Conservation (phyloP, 30 jellyfish, hydroid and myxozoan species). For the Chironex yamaguchii region DNA sequence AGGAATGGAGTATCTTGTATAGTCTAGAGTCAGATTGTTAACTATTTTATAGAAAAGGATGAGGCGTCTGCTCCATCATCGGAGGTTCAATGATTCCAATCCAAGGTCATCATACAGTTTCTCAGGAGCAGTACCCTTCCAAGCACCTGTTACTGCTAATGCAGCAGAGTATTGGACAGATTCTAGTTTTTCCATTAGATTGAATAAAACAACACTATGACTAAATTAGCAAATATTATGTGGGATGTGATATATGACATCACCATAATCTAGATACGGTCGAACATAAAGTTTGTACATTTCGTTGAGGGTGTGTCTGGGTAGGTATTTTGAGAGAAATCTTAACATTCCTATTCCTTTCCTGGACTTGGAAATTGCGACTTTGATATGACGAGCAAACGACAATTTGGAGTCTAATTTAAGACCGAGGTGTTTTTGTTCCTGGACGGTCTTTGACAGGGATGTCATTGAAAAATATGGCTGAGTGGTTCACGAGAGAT, state of each 20-base stretch:
- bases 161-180: constrained; percentile 42
- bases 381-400: constrained; percentile 16
- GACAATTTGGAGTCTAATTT: constrained; percentile 43
- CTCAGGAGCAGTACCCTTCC: constrained; percentile 51
- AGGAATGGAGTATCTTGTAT: constrained; percentile 21
- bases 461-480: constrained; percentile 2
- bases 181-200: constrained; percentile 46
- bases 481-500: constrained; percentile 13
- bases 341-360: constrained; percentile 51
- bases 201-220: not conserved
- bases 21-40: not conserved
- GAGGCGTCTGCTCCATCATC: constrained; percentile 8
- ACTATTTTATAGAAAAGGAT: not conserved
- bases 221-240: constrained; percentile 12
- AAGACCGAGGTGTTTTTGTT: constrained; percentile 56
- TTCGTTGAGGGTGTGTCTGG: constrained; percentile 56
- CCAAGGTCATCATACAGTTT: constrained; percentile 7
- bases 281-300: constrained; percentile 58
- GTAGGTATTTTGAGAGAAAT: constrained; percentile 50
- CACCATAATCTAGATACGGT: too few species aligned
- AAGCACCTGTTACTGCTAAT: constrained; percentile 31
- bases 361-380: constrained; percentile 41
- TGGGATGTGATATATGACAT: not conserved
- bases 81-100: constrained; percentile 5
- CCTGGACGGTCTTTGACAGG: constrained; percentile 30